phyloP scores from a whole-genome alignment of 2,113 vertebrate species.

The Aplodontia rufa region DNA sequence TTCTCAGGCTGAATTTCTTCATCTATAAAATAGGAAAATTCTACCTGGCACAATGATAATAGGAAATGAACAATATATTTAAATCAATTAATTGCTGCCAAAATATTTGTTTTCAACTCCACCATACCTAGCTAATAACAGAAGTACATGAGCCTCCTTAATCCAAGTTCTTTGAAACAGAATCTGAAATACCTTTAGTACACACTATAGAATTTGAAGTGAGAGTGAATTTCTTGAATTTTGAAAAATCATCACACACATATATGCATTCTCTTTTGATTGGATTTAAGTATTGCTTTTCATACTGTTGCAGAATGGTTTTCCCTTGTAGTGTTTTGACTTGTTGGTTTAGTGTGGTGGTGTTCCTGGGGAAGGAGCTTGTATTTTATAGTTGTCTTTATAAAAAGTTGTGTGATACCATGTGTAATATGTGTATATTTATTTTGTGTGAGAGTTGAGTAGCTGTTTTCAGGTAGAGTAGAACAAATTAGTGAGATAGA shows the following conservation, averaged over 20 bases:
- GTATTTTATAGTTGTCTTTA: neutral
- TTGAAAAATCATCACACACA: neutral
- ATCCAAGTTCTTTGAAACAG: neutral
- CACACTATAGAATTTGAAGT: neutral
- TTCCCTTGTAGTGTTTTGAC: neutral
- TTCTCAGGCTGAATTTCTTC: neutral
- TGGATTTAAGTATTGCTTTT: neutral
- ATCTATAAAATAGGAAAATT: neutral
- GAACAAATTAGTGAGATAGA: neutral
- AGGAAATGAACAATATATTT: neutral
- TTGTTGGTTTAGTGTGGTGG: neutral
- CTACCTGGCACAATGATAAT: neutral
- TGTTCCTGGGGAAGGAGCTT: accelerated
- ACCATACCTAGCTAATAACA: neutral
- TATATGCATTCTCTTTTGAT: neutral
- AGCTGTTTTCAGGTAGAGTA: neutral
- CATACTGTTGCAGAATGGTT: neutral
- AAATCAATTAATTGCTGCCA: neutral
- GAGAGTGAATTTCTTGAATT: neutral
- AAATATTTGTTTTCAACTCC: neutral
- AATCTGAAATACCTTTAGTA: neutral
- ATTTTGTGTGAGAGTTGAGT: neutral
- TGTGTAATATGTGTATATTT: neutral
- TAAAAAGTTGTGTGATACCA: neutral
- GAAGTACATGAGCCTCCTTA: neutral